Conservation (phyloP, 2,113 vertebrate genomes). For the Silurus glanis region DNA sequence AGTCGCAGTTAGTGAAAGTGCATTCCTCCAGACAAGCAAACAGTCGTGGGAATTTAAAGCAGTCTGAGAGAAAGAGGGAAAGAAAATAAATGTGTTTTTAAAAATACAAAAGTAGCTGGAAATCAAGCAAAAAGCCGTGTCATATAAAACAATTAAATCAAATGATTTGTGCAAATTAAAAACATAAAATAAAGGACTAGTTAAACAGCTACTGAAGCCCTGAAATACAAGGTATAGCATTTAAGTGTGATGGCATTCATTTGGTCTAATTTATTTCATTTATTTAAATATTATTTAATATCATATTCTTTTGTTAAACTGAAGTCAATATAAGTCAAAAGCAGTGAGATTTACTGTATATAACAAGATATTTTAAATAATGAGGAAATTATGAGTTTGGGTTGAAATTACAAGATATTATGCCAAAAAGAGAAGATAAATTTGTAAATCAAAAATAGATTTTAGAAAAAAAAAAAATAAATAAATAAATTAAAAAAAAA, state of each 20-base stretch:
- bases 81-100: background rate
- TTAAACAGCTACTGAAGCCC: background rate
- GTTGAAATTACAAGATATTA: background rate
- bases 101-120: background rate
- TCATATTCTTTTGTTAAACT: background rate
- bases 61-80: conserved; percentile 6
- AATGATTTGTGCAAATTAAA: background rate
- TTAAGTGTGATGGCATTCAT: background rate
- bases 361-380: background rate
- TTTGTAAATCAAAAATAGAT: no score
- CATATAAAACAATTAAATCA: background rate
- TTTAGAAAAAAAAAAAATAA: no score
- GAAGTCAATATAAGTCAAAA: background rate
- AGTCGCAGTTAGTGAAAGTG: conserved; percentile 22
- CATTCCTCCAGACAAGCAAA: conserved; percentile 16
- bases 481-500: no score
- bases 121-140: background rate
- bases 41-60: conserved; percentile 27
- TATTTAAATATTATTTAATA: background rate
- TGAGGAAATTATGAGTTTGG: background rate
- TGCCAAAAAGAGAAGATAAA: background rate
- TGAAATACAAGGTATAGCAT: background rate
- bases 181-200: background rate
- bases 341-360: background rate
- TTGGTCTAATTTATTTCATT: background rate